Percentiles rank a stretch among this genome's conserved stretches.
Evolutionary conservation across 2,888 invertebrate species (phyloP).

Genomic region (Spodoptera picta): DNA sequence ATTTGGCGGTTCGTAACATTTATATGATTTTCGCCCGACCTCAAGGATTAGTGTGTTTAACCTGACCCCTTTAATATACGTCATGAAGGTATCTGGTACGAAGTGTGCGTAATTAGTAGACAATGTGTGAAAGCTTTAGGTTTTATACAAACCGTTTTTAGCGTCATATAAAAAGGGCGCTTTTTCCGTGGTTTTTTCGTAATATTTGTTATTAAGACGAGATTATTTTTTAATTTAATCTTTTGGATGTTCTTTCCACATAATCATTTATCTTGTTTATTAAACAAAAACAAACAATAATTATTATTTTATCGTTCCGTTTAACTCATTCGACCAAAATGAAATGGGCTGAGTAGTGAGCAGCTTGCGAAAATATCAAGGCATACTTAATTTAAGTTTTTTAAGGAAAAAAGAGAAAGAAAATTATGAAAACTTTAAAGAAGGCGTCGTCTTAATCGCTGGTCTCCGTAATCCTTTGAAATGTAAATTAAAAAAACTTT

Average conservation of each 20-base stretch:
- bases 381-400: not conserved
- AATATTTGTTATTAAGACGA: not conserved
- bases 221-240: too few species aligned
- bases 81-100: constrained; percentile 6
- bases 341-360: too few species aligned
- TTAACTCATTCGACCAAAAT: too few species aligned
- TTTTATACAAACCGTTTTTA: too few species aligned
- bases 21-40: constrained; percentile 44
- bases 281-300: too few species aligned
- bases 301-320: too few species aligned
- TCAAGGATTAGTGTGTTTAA: constrained; percentile 35
- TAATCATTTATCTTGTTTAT: too few species aligned
- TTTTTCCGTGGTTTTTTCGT: too few species aligned
- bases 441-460: constrained; percentile 12
- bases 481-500: constrained; percentile 35
- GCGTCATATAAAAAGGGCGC: too few species aligned
- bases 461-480: constrained; percentile 10
- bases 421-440: constrained; percentile 5
- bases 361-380: not conserved
- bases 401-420: not conserved
- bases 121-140: constrained; percentile 8
- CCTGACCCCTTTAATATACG: constrained; percentile 30
- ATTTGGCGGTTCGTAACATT: constrained; percentile 49
- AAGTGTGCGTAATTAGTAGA: constrained; percentile 1
- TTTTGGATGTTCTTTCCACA: too few species aligned